These are phyloP conservation scores for Physella acuta DNA, from an alignment of 1,140 invertebrate genomes.

Conservation along the genomic window DNA sequence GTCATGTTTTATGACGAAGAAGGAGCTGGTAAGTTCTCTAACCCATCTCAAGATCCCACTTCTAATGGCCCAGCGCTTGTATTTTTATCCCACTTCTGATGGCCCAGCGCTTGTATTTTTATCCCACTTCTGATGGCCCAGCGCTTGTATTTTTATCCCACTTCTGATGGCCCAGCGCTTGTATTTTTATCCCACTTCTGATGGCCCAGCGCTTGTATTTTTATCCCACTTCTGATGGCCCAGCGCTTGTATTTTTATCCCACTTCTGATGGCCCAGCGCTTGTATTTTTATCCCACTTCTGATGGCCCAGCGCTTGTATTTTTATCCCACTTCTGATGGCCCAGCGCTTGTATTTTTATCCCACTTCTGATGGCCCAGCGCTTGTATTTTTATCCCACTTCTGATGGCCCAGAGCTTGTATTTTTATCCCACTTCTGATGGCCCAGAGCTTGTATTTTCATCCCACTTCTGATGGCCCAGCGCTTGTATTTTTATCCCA, in stretches of 20 bases:
- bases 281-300: constrained; percentile 64
- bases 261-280: constrained; percentile 89
- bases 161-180: constrained; percentile 89
- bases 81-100: constrained; percentile 73
- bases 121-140: constrained; percentile 87
- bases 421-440: constrained; percentile 93
- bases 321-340: constrained; percentile 77
- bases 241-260: constrained; percentile 62
- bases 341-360: constrained; percentile 66
- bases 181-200: constrained; percentile 68
- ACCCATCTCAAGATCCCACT: too few species aligned
- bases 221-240: constrained; percentile 80
- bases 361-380: constrained; percentile 89
- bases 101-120: constrained; percentile 69
- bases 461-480: constrained; percentile 87
- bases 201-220: constrained; percentile 75
- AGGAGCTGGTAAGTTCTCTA: constrained; percentile 66
- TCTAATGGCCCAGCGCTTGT: too few species aligned
- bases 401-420: constrained; percentile 97
- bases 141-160: constrained; percentile 22
- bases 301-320: constrained; percentile 79
- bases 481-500: constrained; percentile 22
- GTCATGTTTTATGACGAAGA: constrained; percentile 98
- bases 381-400: constrained; percentile 60
- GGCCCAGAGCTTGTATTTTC: neutral